Conservation (phyloP, 2,113 vertebrate genomes). For the Dicentrarchus labrax region DNA sequence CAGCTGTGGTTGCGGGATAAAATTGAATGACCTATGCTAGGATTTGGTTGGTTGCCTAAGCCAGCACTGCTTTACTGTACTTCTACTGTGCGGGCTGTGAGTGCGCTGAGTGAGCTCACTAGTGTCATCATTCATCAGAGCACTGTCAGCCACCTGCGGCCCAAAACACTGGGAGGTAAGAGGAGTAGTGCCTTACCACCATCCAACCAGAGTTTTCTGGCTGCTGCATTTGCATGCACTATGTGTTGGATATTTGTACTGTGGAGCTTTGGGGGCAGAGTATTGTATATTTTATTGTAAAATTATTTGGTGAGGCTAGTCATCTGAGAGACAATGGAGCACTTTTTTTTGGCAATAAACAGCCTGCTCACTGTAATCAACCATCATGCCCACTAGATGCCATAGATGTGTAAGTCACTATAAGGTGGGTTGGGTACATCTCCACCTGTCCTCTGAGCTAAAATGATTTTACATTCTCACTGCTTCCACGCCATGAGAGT, state of each 20-base stretch:
- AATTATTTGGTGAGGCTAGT: neutral
- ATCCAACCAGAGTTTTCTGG: constrained; percentile 6
- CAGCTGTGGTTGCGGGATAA: constrained; percentile 32
- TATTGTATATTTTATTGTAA: constrained; percentile 6
- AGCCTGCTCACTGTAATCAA: constrained; percentile 28
- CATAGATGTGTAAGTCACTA: constrained; percentile 10
- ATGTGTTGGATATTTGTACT: constrained; percentile 12
- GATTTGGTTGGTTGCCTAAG: constrained; percentile 40
- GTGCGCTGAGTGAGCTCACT: constrained; percentile 44
- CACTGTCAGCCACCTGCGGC: constrained; percentile 61
- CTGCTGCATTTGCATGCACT: constrained; percentile 38
- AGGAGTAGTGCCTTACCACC: constrained; percentile 24
- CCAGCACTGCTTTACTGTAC: constrained; percentile 33
- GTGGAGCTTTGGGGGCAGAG: constrained; percentile 13
- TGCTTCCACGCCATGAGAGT: constrained; percentile 42
- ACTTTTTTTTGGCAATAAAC: neutral
- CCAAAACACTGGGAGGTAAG: constrained; percentile 47
- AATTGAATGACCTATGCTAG: constrained; percentile 41
- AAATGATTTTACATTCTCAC: constrained; percentile 51
- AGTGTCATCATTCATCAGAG: constrained; percentile 69
- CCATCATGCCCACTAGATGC: constrained; percentile 3
- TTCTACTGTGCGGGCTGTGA: constrained; percentile 34
- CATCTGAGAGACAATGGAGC: neutral
- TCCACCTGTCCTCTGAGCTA: constrained; percentile 33
- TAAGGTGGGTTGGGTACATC: constrained; percentile 13